Evolutionary conservation across 2,113 vertebrate species (phyloP).

Genomic region (Hemichromis elongatus): DNA sequence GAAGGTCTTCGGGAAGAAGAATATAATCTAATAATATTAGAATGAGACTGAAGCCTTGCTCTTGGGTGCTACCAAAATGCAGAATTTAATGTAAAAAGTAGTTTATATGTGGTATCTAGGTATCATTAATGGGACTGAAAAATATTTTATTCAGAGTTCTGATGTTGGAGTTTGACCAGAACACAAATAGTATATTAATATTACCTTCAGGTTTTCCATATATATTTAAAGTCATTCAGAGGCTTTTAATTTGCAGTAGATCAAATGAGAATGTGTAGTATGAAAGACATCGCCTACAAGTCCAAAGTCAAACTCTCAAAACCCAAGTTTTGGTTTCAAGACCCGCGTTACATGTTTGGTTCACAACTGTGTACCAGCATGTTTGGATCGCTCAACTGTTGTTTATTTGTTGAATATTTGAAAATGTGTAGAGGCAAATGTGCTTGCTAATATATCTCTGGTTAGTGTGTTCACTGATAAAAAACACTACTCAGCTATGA

Average conservation of each 20-base stretch:
- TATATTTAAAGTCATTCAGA: not conserved
- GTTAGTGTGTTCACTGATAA: not conserved
- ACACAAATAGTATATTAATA: not conserved
- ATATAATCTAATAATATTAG: too few relatives aligned
- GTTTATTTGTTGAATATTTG: not conserved
- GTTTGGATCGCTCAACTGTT: not conserved
- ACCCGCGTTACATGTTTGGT: not conserved
- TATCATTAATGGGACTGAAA: not conserved
- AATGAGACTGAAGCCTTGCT: not conserved
- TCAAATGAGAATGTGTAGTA: not conserved
- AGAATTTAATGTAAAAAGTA: not conserved
- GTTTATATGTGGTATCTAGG: not conserved
- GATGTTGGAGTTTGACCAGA: not conserved
- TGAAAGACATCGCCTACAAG: not conserved
- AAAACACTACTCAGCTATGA: not conserved
- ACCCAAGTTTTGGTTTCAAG: not conserved
- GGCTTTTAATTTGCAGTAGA: not conserved
- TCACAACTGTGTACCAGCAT: not conserved
- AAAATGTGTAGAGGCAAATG: not conserved
- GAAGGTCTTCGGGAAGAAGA: too few relatives aligned
- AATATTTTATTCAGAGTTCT: not conserved
- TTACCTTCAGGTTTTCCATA: not conserved
- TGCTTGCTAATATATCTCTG: not conserved
- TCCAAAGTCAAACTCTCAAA: not conserved
- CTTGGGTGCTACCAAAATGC: not conserved